Conservation (phyloP, 2,797 vertebrate species). For the Intellagama lesueurii region DNA sequence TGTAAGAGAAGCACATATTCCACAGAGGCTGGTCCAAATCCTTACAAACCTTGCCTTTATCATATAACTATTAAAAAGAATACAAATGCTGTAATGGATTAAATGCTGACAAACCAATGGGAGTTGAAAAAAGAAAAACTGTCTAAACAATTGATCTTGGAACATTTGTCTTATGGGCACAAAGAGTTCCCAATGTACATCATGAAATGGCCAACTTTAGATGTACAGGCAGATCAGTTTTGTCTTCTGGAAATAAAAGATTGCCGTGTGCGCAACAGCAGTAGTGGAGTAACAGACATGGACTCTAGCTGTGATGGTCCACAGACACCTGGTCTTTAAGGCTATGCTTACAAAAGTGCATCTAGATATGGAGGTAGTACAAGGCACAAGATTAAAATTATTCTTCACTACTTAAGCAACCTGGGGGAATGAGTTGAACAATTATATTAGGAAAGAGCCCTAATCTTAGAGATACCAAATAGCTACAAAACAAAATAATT, state of each 20-base stretch:
- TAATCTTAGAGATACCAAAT: background rate
- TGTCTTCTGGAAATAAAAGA: background rate
- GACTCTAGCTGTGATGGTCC: background rate
- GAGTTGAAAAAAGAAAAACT: constrained; percentile 24
- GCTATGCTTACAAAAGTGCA: background rate
- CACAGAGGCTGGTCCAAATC: accelerated
- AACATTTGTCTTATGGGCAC: background rate
- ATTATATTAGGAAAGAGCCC: constrained; percentile 31
- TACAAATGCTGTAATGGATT: background rate
- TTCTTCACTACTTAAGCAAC: background rate
- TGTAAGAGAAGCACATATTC: constrained; percentile 3
- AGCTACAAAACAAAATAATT: no score
- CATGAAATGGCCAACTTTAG: background rate
- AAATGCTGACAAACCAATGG: constrained; percentile 9
- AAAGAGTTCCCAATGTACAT: constrained; percentile 1
- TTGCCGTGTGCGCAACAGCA: no score
- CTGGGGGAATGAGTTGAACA: constrained; percentile 39
- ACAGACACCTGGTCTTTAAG: accelerated
- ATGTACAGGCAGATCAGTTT: background rate
- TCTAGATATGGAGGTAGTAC: constrained; percentile 9
- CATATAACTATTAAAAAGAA: constrained; percentile 24
- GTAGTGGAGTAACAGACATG: background rate
- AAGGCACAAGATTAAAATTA: constrained; percentile 66
- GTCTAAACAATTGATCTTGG: accelerated
- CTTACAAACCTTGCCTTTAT: constrained; percentile 37